These are phyloP conservation scores for Prionace glauca DNA, from an alignment of 2,797 vertebrate species.

Conservation along the genomic window DNA sequence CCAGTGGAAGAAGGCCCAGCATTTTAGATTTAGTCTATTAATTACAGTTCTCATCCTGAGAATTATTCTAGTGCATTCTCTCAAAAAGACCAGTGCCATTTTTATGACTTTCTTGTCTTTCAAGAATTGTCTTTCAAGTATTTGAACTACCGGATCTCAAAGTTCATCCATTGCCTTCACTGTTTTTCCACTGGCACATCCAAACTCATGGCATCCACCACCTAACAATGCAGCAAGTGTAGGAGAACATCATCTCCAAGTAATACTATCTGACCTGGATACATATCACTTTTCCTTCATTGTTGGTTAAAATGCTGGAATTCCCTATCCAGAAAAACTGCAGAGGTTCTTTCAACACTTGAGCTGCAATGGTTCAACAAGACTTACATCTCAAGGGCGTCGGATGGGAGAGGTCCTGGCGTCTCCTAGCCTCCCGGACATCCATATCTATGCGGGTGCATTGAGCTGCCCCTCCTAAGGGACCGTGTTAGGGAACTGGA, in stretches of 20 bases:
- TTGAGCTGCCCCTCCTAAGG: too few species aligned
- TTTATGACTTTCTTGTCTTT: not conserved
- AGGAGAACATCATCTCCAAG: not conserved
- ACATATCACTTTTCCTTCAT: not conserved
- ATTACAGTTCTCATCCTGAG: not conserved
- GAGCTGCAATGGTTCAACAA: not conserved
- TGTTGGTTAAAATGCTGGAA: not conserved
- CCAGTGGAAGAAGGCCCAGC: not conserved
- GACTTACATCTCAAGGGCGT: not conserved
- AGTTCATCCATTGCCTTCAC: not conserved
- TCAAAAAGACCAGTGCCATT: not conserved
- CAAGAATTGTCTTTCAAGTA: not conserved
- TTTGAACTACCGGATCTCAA: not conserved
- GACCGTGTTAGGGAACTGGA: too few species aligned
- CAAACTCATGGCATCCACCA: not conserved
- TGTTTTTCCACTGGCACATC: not conserved
- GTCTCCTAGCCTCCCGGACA: too few species aligned
- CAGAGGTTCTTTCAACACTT: not conserved
- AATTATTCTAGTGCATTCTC: not conserved
- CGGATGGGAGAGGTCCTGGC: not conserved
- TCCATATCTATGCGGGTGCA: too few species aligned
- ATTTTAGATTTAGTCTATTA: not conserved
- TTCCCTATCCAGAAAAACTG: not conserved
- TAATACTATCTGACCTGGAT: not conserved
- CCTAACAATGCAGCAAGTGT: not conserved